A percentile compares a stretch with the other conserved stretches of the same genome.
Conservation (phyloP, 2,113 vertebrate genomes). For the Passerina amoena region DNA sequence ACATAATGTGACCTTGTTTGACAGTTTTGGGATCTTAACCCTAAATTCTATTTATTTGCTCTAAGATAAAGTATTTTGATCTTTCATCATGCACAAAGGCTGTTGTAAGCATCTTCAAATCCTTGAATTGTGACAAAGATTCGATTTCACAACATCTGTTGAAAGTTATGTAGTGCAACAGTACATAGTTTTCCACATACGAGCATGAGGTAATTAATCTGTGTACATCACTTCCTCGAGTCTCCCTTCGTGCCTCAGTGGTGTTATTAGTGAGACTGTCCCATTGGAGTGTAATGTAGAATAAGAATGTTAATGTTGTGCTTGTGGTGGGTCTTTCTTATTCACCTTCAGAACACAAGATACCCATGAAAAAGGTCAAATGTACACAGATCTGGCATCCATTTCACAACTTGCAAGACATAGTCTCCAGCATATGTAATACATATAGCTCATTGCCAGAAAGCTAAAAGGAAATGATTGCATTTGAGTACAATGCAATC, state of each 20-base stretch:
- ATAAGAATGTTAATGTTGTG: conserved; percentile 18
- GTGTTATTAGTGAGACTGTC: conserved; percentile 26
- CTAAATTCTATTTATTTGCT: not conserved
- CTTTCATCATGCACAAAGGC: not conserved
- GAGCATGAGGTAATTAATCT: conserved; percentile 52
- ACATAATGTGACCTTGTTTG: not conserved
- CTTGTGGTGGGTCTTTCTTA: conserved; percentile 68
- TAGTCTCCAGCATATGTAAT: conserved; percentile 79
- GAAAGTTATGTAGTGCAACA: conserved; percentile 43
- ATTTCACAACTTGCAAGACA: conserved; percentile 69
- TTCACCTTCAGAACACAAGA: conserved; percentile 60
- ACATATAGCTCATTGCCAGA: conserved; percentile 72
- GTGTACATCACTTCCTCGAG: conserved; percentile 56
- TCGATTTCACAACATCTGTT: conserved; percentile 68
- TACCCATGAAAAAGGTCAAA: conserved; percentile 72
- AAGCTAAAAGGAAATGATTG: conserved; percentile 83
- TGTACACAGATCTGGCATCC: conserved; percentile 69
- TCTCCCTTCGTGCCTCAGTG: not conserved
- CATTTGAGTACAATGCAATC: conserved; percentile 82
- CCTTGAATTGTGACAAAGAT: conserved; percentile 44
- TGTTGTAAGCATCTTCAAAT: conserved; percentile 18
- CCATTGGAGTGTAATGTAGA: not conserved
- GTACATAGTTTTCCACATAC: conserved; percentile 7
- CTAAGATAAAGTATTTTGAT: conserved; percentile 6
- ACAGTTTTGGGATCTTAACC: not conserved